Conservation (phyloP, 2,113 vertebrate genomes). For the Eurypyga helias region DNA sequence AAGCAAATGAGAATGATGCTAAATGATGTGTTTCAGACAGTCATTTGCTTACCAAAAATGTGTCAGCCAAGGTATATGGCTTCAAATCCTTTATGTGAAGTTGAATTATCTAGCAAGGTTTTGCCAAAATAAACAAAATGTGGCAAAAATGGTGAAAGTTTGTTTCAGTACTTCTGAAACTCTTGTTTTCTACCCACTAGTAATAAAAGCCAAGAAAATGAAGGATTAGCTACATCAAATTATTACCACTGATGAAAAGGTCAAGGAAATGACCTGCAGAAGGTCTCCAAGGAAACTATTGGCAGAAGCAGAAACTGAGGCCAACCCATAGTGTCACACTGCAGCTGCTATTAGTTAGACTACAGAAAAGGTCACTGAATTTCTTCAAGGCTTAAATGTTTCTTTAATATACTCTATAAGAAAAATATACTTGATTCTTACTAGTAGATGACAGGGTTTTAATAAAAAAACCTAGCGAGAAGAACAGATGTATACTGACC, state of each 20-base stretch:
- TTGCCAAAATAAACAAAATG: background rate
- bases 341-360: background rate
- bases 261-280: background rate
- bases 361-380: background rate
- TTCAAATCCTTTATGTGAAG: background rate
- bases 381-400: background rate
- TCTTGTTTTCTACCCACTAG: background rate
- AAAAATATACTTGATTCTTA: background rate
- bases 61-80: background rate
- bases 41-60: background rate
- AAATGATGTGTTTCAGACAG: background rate
- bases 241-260: background rate
- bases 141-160: background rate
- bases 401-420: background rate
- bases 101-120: background rate
- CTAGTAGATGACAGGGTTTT: background rate
- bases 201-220: background rate
- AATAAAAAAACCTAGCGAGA: background rate
- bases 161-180: background rate
- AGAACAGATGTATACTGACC: background rate
- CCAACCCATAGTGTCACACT: background rate
- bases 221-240: background rate
- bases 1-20: background rate
- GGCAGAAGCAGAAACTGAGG: background rate
- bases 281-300: slow-evolving; percentile 21